phyloP scores from a whole-genome alignment of 2,113 vertebrate species.

The Carassius carassius region DNA sequence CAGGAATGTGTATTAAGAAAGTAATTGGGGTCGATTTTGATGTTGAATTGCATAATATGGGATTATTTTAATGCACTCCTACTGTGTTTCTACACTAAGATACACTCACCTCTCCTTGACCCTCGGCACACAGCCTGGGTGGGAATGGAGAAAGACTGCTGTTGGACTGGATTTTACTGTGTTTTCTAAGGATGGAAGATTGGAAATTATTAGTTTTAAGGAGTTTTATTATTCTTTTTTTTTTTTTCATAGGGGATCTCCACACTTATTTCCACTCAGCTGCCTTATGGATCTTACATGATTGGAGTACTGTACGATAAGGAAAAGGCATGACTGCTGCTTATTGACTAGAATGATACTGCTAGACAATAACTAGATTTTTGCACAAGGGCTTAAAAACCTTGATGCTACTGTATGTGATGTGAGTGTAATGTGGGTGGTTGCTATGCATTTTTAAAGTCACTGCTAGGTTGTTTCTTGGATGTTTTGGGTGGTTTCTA shows the following conservation, averaged over 20 bases:
- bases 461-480: neutral
- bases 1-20: neutral
- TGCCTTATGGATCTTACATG: neutral
- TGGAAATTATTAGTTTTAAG: neutral
- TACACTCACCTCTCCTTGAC: slow-evolving; percentile 90
- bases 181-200: slow-evolving; percentile 81
- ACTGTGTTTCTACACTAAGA: neutral
- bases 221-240: neutral
- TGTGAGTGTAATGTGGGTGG: neutral
- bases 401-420: neutral
- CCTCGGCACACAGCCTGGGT: slow-evolving; percentile 80
- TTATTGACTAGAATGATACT: neutral
- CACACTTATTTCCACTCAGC: neutral
- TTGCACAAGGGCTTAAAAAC: neutral
- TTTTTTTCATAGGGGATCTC: neutral
- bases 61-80: neutral
- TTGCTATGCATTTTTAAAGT: neutral
- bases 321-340: neutral
- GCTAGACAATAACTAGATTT: neutral
- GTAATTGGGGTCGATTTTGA: neutral
- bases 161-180: slow-evolving; percentile 92
- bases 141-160: slow-evolving; percentile 82
- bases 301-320: neutral
- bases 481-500: neutral
- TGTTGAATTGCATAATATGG: neutral